These are phyloP conservation scores for Cheilosia urbana DNA, from an alignment of 2,888 invertebrate genomes.

Conservation along the genomic window DNA sequence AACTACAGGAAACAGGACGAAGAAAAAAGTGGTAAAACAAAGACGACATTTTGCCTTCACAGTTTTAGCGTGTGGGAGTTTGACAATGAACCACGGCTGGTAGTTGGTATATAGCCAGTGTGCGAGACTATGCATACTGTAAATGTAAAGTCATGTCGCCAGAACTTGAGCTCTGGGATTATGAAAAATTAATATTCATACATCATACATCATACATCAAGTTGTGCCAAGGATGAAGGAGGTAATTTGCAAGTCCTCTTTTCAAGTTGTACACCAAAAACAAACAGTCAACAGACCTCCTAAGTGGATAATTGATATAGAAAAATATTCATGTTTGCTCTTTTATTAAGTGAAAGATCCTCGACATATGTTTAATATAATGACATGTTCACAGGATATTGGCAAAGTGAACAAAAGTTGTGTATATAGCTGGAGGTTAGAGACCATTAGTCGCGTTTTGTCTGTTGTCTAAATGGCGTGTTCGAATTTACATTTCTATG, in stretches of 20 bases:
- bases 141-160: constrained; percentile 62
- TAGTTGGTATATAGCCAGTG: constrained; percentile 21
- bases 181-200: constrained; percentile 75
- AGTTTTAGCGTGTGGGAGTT: constrained; percentile 4
- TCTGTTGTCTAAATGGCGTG: not conserved
- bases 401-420: not conserved
- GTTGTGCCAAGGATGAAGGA: constrained; percentile 65
- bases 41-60: not conserved
- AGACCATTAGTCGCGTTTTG: constrained; percentile 8
- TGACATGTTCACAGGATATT: constrained; percentile 4
- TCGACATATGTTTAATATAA: not conserved
- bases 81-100: constrained; percentile 61
- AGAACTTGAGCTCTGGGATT: constrained; percentile 60
- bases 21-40: constrained; percentile 51
- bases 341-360: constrained; percentile 16
- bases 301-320: constrained; percentile 71
- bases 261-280: constrained; percentile 14
- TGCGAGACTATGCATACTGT: constrained; percentile 20
- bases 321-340: constrained; percentile 36
- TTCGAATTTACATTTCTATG: not conserved
- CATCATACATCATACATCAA: constrained; percentile 53
- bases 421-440: not conserved
- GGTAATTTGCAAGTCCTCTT: constrained; percentile 62
- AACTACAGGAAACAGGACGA: constrained; percentile 20
- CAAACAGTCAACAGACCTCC: constrained; percentile 43